A percentile compares a stretch with the other conserved stretches of the same genome.
These are phyloP conservation scores for Drosophila hamatofila DNA, from an alignment of 2,888 invertebrate species.

Conservation along the genomic window DNA sequence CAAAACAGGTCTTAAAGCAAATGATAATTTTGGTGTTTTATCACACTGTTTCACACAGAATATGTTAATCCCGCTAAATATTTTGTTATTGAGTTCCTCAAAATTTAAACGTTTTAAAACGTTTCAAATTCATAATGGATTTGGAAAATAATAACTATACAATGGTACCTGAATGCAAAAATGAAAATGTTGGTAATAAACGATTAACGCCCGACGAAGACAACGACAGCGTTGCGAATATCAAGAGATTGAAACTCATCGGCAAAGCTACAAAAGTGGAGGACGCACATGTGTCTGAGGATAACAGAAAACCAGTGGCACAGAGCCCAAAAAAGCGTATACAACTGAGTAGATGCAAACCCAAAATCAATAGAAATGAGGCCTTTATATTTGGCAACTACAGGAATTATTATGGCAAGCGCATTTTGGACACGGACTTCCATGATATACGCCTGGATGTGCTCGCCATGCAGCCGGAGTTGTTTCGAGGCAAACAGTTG, in stretches of 20 bases:
- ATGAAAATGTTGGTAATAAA: slow-evolving; percentile 23
- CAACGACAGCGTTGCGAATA: not conserved
- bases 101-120: slow-evolving; percentile 31
- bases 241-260: slow-evolving; percentile 51
- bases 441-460: slow-evolving; percentile 90
- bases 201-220: slow-evolving; percentile 17
- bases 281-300: slow-evolving; percentile 8
- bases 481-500: slow-evolving; percentile 91
- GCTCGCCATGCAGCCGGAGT: slow-evolving; percentile 87
- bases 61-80: slow-evolving; percentile 19
- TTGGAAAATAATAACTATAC: slow-evolving; percentile 54
- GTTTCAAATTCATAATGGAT: slow-evolving; percentile 50
- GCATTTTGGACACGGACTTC: slow-evolving; percentile 88
- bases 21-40: not conserved
- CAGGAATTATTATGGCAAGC: slow-evolving; percentile 92
- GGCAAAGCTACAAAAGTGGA: not conserved
- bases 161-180: not conserved
- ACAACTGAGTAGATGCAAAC: slow-evolving; percentile 28
- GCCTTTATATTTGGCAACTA: slow-evolving; percentile 84
- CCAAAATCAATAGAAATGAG: slow-evolving; percentile 50
- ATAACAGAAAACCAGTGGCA: slow-evolving; percentile 8
- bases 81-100: not conserved
- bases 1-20: not conserved
- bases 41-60: slow-evolving; percentile 9
- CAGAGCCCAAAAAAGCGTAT: slow-evolving; percentile 65